phyloP scores from a whole-genome alignment of 2,113 vertebrate genomes.

The Chinchilla lanigera region DNA sequence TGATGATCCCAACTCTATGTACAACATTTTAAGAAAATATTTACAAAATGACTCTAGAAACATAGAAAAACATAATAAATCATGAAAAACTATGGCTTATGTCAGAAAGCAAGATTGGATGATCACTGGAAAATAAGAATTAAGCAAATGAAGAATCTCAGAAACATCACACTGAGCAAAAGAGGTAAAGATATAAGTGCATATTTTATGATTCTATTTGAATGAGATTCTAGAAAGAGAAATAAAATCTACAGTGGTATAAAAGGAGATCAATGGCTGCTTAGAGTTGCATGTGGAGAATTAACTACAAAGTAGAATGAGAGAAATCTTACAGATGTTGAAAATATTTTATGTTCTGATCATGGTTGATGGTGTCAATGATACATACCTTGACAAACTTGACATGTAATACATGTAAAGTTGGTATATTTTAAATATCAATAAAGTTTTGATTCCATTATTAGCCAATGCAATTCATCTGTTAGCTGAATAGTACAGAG shows the following conservation, averaged over 20 bases:
- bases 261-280: not conserved
- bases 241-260: not conserved
- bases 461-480: not conserved
- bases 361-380: not conserved
- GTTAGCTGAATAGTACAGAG: not conserved
- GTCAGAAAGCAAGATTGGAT: conserved; percentile 9
- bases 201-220: not conserved
- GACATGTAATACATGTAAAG: not conserved
- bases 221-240: not conserved
- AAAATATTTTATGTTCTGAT: not conserved
- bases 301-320: not conserved
- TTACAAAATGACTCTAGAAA: not conserved
- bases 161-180: not conserved
- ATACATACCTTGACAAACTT: not conserved
- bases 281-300: not conserved
- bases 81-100: not conserved
- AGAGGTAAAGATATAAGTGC: not conserved
- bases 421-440: not conserved
- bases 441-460: not conserved
- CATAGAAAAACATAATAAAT: not conserved
- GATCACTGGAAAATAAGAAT: not conserved
- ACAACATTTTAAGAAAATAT: not conserved
- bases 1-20: not conserved
- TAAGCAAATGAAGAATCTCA: not conserved
- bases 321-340: not conserved